Percentiles rank a stretch among this genome's conserved stretches.
phyloP scores from a whole-genome alignment of 1,140 invertebrate species.

The Bombus vancouverensis region DNA sequence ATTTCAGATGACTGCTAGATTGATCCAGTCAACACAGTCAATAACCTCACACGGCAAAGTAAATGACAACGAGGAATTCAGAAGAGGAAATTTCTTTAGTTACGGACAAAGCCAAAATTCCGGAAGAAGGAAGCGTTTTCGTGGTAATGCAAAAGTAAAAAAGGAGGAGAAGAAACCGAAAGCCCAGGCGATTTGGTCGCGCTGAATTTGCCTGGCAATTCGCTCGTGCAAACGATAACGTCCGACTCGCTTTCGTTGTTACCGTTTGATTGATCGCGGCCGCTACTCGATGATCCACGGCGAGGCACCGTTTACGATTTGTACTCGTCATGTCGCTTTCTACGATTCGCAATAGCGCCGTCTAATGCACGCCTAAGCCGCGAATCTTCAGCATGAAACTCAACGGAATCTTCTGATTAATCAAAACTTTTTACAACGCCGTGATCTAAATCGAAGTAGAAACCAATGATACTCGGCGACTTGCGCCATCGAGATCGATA shows the following conservation, averaged over 20 bases:
- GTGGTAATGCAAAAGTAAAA: background rate
- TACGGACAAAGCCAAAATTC: background rate
- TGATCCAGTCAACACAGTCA: background rate
- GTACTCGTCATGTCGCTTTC: constrained; percentile 38
- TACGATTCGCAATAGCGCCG: constrained; percentile 21
- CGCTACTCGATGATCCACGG: constrained; percentile 30
- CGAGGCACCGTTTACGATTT: constrained; percentile 19
- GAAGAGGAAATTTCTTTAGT: background rate
- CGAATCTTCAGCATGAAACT: background rate
- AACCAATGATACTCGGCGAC: background rate
- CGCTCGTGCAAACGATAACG: background rate
- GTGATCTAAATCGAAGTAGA: constrained; percentile 15
- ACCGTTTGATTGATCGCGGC: constrained; percentile 30
- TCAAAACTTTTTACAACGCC: constrained; percentile 17
- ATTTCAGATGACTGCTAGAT: no score
- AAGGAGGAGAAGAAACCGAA: background rate
- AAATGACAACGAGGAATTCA: background rate
- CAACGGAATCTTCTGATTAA: constrained; percentile 23
- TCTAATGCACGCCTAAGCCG: constrained; percentile 17
- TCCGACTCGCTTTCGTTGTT: constrained; percentile 31
- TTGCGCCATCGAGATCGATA: constrained; percentile 12
- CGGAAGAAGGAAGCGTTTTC: background rate
- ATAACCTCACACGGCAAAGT: background rate
- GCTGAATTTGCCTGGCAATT: background rate
- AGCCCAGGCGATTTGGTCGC: background rate